These are phyloP conservation scores for Euschistus heros DNA, from an alignment of 1,140 invertebrate genomes.

Conservation along the genomic window DNA sequence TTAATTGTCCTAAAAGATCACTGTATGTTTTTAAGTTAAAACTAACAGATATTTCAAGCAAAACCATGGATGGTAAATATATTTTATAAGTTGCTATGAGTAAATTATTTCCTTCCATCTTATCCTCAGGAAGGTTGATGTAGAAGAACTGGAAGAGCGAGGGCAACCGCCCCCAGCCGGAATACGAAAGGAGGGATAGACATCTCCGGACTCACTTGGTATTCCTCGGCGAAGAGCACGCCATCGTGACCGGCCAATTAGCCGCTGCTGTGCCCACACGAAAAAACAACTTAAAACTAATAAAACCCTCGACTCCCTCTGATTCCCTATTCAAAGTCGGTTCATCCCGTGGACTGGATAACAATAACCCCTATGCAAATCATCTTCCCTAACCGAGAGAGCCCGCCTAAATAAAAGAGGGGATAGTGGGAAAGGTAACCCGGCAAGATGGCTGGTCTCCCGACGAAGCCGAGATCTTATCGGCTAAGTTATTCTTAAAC, in stretches of 20 bases:
- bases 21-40: no score
- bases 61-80: no score
- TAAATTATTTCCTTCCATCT: no score
- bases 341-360: neutral
- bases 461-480: neutral
- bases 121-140: no score
- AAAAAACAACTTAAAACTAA: constrained; percentile 3
- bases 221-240: neutral
- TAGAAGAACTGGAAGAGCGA: no score
- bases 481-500: neutral
- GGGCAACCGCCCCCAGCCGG: no score
- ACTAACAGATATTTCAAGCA: no score
- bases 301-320: neutral
- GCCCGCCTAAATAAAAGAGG: neutral
- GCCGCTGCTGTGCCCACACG: neutral
- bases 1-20: no score
- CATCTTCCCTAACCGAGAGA: neutral
- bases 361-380: neutral
- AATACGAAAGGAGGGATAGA: no score
- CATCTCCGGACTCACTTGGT: neutral
- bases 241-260: neutral
- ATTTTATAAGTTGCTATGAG: no score
- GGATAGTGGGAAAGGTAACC: neutral
- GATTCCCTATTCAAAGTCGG: neutral
- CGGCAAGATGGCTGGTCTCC: neutral